phyloP scores from a whole-genome alignment of 2,888 invertebrate genomes.

The Stratiomys singularior region DNA sequence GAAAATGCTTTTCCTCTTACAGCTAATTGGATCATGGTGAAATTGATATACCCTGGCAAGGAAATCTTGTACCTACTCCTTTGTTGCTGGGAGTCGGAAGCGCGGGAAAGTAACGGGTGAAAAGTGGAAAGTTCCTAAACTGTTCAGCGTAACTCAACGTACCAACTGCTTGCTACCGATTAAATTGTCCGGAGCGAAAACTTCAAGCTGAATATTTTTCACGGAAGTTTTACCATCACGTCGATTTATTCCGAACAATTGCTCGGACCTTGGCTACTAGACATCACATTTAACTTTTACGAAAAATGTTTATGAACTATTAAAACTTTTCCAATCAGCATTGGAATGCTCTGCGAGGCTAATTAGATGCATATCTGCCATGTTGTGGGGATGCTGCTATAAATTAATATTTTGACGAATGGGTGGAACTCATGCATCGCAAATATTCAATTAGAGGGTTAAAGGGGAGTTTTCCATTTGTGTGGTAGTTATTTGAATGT shows the following conservation, averaged over 20 bases:
- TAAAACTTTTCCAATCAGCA: constrained; percentile 46
- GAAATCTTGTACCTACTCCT: constrained; percentile 5
- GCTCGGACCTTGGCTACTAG: background rate
- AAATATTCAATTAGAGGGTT: no score
- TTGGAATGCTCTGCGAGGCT: constrained; percentile 12
- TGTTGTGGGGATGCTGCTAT: background rate
- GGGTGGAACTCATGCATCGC: no score
- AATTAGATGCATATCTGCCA: constrained; percentile 19
- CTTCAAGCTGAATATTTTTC: constrained; percentile 35
- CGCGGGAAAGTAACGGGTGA: no score
- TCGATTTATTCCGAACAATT: constrained; percentile 44
- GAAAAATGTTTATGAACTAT: constrained; percentile 44
- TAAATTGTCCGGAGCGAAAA: constrained; percentile 43
- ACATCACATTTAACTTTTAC: constrained; percentile 2
- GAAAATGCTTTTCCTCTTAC: constrained; percentile 31
- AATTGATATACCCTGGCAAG: constrained; percentile 20
- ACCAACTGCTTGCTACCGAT: constrained; percentile 23
- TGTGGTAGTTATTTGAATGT: no score
- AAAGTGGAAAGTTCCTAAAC: constrained; percentile 18
- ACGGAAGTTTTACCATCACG: constrained; percentile 31
- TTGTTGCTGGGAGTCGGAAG: background rate
- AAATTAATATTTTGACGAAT: background rate
- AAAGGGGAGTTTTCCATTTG: no score
- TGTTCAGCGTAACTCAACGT: constrained; percentile 3
- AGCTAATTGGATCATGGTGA: constrained; percentile 39